These are phyloP conservation scores for Hirudo medicinalis DNA, from an alignment of 1,140 invertebrate genomes.

Conservation along the genomic window DNA sequence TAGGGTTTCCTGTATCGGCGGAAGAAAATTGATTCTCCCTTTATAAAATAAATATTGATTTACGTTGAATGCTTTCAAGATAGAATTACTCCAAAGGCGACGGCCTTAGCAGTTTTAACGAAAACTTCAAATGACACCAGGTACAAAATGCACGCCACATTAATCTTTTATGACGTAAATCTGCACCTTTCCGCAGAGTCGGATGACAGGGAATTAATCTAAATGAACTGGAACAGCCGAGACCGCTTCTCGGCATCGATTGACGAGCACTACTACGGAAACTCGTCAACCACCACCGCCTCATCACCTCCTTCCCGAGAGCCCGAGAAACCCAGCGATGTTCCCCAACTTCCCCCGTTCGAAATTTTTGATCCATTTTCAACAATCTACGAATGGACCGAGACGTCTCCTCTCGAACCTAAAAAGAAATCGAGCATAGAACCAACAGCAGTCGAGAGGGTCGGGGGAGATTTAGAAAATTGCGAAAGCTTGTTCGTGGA, in stretches of 20 bases:
- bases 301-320: not conserved
- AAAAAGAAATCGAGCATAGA: not conserved
- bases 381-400: conserved; percentile 1
- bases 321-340: not conserved
- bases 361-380: conserved; percentile 7
- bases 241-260: not conserved
- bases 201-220: not conserved
- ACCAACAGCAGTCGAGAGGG: not conserved
- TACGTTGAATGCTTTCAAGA: not conserved
- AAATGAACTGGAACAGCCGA: conserved; percentile 7
- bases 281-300: not conserved
- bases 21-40: too few species aligned
- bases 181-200: not conserved
- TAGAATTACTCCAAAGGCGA: not conserved
- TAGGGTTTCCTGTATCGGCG: too few species aligned
- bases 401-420: not conserved
- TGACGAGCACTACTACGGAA: not conserved
- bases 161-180: not conserved
- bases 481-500: not conserved
- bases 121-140: not conserved
- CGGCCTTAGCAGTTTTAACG: not conserved
- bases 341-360: not conserved
- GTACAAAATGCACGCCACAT: not conserved
- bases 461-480: not conserved
- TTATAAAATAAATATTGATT: not conserved